Conservation (phyloP, 2,797 vertebrate species). For the Schizopygopsis pylzovi region DNA sequence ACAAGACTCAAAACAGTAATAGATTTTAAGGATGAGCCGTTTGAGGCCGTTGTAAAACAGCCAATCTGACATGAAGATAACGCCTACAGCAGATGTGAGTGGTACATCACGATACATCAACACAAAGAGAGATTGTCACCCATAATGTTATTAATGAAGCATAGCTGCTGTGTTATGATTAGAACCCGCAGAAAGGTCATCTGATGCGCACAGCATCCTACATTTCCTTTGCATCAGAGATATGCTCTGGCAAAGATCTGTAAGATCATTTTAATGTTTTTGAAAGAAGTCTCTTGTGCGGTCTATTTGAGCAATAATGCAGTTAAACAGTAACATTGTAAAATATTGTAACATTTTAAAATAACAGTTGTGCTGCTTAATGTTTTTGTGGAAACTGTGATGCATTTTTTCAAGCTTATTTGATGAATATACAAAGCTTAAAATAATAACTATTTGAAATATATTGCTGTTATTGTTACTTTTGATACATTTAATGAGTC, state of each 20-base stretch:
- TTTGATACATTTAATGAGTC: not conserved
- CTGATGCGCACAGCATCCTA: not conserved
- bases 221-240: not conserved
- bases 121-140: not conserved
- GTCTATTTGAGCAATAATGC: not conserved
- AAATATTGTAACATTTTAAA: not conserved
- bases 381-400: not conserved
- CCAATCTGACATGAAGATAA: not conserved
- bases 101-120: not conserved
- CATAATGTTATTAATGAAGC: not conserved
- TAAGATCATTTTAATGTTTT: not conserved
- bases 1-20: constrained; percentile 8
- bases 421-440: not conserved
- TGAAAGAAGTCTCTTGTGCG: not conserved
- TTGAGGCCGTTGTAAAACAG: not conserved
- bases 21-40: not conserved
- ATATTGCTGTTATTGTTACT: no score
- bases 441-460: not conserved
- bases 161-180: not conserved
- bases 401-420: not conserved
- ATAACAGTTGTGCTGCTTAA: not conserved
- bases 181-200: constrained; percentile 4
- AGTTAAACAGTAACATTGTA: not conserved
- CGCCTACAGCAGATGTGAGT: not conserved
- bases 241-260: not conserved